Evolutionary conservation across 2,888 invertebrate genomes (phyloP).

Genomic region (Lymantria dispar): DNA sequence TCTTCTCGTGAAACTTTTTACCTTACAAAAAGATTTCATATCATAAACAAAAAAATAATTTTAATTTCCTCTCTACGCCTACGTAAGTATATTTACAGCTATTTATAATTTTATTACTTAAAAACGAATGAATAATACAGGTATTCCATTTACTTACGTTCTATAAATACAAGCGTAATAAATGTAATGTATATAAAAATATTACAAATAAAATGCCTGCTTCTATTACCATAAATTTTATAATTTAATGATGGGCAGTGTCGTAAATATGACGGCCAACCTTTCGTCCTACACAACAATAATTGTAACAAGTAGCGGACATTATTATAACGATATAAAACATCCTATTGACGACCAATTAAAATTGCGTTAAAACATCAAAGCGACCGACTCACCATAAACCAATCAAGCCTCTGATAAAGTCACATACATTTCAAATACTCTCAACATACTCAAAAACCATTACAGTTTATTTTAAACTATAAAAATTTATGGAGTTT

Average conservation of each 20-base stretch:
- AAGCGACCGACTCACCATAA: constrained; percentile 46
- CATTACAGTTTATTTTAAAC: constrained; percentile 59
- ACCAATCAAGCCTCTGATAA: constrained; percentile 53
- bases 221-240: constrained; percentile 9
- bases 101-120: too few species aligned
- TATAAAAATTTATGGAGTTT: constrained; percentile 69
- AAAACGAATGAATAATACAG: too few species aligned
- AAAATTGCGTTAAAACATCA: constrained; percentile 48
- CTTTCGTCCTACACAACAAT: constrained; percentile 17
- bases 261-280: constrained; percentile 8
- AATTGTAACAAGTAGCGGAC: constrained; percentile 15
- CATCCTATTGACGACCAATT: constrained; percentile 41
- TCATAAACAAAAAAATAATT: too few species aligned
- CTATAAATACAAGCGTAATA: neutral
- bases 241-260: constrained; percentile 2
- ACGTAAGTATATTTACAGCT: too few species aligned
- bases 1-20: too few species aligned
- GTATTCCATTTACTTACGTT: neutral
- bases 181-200: neutral
- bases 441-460: constrained; percentile 48
- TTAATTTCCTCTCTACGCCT: too few species aligned
- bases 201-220: constrained; percentile 1
- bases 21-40: too few species aligned
- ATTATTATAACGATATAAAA: constrained; percentile 30
- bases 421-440: constrained; percentile 52